These are phyloP conservation scores for Cossypha heuglini DNA, from an alignment of 2,797 vertebrate species.

Conservation along the genomic window DNA sequence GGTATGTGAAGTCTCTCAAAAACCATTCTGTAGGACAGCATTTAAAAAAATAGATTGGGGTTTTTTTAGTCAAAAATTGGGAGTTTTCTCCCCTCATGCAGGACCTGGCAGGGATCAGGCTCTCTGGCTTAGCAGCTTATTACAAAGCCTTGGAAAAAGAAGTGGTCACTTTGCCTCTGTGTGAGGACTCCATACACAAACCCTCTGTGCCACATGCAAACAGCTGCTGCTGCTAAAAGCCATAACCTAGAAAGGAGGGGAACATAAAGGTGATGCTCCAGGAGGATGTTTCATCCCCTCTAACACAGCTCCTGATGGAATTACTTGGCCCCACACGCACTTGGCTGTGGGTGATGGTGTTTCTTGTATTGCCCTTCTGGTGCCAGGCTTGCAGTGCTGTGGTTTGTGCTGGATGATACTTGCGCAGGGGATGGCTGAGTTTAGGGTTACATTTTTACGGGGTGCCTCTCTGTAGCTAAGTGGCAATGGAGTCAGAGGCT, in stretches of 20 bases:
- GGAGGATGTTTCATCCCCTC: not conserved
- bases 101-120: not conserved
- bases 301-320: not conserved
- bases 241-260: not conserved
- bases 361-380: not conserved
- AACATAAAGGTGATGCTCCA: fast-evolving
- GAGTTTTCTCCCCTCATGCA: not conserved
- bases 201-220: fast-evolving
- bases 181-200: not conserved
- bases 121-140: not conserved
- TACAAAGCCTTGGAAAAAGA: not conserved
- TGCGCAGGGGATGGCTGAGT: not conserved
- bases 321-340: fast-evolving
- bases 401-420: fast-evolving
- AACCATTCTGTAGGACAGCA: not conserved
- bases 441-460: not conserved
- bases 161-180: fast-evolving
- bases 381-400: fast-evolving
- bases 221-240: not conserved
- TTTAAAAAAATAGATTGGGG: not conserved
- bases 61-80: not conserved
- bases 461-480: not conserved
- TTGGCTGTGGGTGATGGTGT: not conserved
- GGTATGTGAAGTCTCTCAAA: not conserved
- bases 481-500: not conserved